A percentile compares a stretch with the other conserved stretches of the same genome.
phyloP scores from a whole-genome alignment of 2,888 invertebrate genomes.

The Diogma glabrata region DNA sequence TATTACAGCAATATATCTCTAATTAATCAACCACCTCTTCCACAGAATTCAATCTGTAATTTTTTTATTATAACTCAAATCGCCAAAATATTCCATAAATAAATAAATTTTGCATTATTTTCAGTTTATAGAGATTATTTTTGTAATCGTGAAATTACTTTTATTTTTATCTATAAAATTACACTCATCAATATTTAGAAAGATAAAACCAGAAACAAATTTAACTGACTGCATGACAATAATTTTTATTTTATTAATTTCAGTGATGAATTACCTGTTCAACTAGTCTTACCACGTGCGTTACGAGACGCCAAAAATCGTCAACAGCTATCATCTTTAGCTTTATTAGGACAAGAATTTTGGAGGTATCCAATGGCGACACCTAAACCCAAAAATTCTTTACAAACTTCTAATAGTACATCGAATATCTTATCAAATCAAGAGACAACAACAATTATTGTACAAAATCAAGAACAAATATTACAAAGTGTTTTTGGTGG shows the following conservation, averaged over 20 bases:
- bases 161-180: no score
- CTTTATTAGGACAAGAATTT: constrained; percentile 79
- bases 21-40: no score
- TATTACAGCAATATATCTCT: no score
- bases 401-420: constrained; percentile 24
- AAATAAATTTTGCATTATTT: no score
- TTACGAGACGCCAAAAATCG: constrained; percentile 80
- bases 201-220: not conserved
- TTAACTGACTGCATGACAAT: no score
- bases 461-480: not conserved
- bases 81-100: no score
- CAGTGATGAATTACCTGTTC: constrained; percentile 88
- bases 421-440: constrained; percentile 29
- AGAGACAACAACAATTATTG: constrained; percentile 8
- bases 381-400: constrained; percentile 42
- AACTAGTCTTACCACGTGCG: constrained; percentile 72
- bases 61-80: no score
- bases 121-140: constrained; percentile 9
- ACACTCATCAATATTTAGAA: not conserved
- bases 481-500: not conserved
- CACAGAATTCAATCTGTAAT: no score
- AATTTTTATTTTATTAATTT: constrained; percentile 25
- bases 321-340: constrained; percentile 80
- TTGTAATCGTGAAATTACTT: not conserved
- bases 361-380: constrained; percentile 73